These are phyloP conservation scores for Collichthys lucidus DNA, from an alignment of 2,113 vertebrate species.

Conservation along the genomic window DNA sequence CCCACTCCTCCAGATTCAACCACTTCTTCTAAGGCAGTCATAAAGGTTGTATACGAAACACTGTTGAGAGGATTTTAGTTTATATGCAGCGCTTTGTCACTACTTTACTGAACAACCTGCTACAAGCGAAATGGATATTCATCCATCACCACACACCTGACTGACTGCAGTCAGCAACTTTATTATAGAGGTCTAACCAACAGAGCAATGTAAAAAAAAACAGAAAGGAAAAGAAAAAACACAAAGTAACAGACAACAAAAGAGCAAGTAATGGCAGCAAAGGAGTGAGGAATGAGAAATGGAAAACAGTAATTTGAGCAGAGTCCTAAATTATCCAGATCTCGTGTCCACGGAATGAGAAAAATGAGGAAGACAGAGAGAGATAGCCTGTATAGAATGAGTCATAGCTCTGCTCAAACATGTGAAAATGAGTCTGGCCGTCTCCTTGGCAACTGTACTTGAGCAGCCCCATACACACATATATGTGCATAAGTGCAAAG, in stretches of 20 bases:
- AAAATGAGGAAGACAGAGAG: slow-evolving; percentile 17
- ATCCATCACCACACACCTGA: not conserved
- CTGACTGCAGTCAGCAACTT: not conserved
- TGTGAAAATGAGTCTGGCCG: slow-evolving; percentile 63
- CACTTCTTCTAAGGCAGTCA: not conserved
- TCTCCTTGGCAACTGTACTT: slow-evolving; percentile 75
- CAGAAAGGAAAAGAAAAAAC: too few relatives aligned
- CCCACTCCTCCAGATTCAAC: not conserved
- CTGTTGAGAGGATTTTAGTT: not conserved
- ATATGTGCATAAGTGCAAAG: not conserved
- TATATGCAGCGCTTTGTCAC: not conserved
- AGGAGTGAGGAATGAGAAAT: not conserved
- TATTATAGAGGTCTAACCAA: not conserved
- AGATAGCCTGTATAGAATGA: slow-evolving; percentile 51
- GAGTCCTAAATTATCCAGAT: slow-evolving; percentile 46
- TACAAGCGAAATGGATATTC: not conserved
- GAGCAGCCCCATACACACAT: slow-evolving; percentile 38
- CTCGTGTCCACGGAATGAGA: slow-evolving; percentile 17
- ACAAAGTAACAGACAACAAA: not conserved
- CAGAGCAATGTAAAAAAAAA: not conserved
- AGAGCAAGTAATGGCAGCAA: not conserved
- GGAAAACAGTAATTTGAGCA: not conserved
- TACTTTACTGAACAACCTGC: not conserved
- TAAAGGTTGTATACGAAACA: not conserved
- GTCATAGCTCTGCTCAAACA: slow-evolving; percentile 69